Base-by-base conservation (phyloP, 2,797 vertebrate species). In the Mus spretus region DNA sequence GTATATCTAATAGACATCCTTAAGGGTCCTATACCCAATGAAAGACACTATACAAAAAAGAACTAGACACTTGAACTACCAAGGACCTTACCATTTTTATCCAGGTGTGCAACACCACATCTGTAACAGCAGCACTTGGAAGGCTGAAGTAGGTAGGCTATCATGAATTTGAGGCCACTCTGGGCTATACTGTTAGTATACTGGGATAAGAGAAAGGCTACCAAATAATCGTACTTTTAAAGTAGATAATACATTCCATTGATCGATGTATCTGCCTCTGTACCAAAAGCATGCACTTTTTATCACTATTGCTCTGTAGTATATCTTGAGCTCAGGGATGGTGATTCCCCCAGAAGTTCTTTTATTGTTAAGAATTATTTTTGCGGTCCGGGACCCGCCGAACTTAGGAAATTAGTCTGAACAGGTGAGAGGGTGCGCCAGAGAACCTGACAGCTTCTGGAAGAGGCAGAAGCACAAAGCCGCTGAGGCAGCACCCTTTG, bases 31-130 rank as follows among this genome's bases (percentile, higher is more conserved):
- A 82, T 65, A 87, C 9, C 55, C 28, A 72, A 93, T 65, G 34
- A 31, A 20, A 95, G 67, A 28, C 20, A 86, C 6, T 50, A 81
- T 59, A 55, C 3, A 78, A 37, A 67, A 67, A 86, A 82, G 65
- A 80, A 40, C 12, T 67, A 24, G 70, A 90, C 31, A 79, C 44
- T 34, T 37, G 79, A 97, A 89, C 31, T 80, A 89, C 22, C 50
- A 89, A 90, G 55, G 91, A 81, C 74, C n/a, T 55, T 4, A 77
- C n/a, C 31, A 57, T 86, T 82, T 79, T 63, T 19, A 83, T 77
- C 12, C 28, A 53, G 15, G 47, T 53, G 8, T 79, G 14, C 61
- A 63, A 26, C 61, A 63, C 61, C 24, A 26, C 34, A 57, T 17
- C 78, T n/a, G 34, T n/a, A 80, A 37, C 22, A n/a, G 53, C 10